phyloP scores from a whole-genome alignment of 1,140 invertebrate species.

The Pygmarrhopalites habei region DNA sequence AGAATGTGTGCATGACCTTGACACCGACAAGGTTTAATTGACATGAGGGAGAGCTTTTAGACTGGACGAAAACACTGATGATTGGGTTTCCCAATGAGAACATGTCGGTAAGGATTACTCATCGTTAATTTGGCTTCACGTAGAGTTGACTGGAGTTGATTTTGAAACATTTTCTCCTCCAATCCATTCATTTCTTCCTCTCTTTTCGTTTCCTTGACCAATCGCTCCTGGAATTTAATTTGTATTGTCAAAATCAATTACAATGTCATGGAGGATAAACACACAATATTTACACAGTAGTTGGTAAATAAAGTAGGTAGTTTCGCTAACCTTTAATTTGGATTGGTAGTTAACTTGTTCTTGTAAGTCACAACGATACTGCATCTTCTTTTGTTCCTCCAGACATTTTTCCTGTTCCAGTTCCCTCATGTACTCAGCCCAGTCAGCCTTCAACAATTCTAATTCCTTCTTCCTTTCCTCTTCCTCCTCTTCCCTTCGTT shows the following conservation, averaged over 20 bases:
- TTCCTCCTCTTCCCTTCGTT: conserved; percentile 20
- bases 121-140: conserved; percentile 9
- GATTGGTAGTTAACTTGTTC: conserved; percentile 23
- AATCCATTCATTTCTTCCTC: conserved; percentile 25
- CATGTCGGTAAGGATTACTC: conserved; percentile 26
- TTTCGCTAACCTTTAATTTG: conserved; percentile 5
- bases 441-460: conserved; percentile 28
- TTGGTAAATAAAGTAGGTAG: neutral
- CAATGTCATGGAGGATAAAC: neutral
- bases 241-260: neutral
- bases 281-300: neutral
- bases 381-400: neutral
- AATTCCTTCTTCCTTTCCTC: conserved; percentile 16
- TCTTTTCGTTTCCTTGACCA: conserved; percentile 10
- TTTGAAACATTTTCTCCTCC: conserved; percentile 26
- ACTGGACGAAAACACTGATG: conserved; percentile 20
- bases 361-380: conserved; percentile 29
- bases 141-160: conserved; percentile 25
- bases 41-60: no score
- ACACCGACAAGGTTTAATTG: no score
- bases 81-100: conserved; percentile 20
- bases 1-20: no score
- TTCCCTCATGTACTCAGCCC: conserved; percentile 28
- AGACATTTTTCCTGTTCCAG: conserved; percentile 23
- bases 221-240: conserved; percentile 18